Evolutionary conservation across 2,797 vertebrate genomes (phyloP).

Genomic region (Choloepus didactylus): DNA sequence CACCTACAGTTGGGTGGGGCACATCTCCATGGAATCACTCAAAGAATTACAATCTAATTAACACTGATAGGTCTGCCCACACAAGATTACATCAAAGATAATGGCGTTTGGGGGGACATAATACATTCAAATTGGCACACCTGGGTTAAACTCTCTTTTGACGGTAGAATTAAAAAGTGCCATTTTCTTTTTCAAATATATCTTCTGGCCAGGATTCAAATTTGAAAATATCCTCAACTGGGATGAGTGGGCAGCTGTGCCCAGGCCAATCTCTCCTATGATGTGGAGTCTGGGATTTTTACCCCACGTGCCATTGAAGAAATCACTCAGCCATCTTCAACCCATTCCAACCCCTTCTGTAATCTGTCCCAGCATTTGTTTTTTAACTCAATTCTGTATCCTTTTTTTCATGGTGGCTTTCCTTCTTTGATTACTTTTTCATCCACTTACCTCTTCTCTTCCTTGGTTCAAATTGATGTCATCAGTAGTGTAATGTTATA

Average conservation of each 20-base stretch:
- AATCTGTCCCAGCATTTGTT: background rate
- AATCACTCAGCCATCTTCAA: fast-evolving
- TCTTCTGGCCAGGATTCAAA: background rate
- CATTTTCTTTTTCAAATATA: constrained; percentile 8
- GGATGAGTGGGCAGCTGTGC: background rate
- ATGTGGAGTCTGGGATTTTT: background rate
- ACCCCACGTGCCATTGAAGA: background rate
- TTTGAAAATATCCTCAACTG: background rate
- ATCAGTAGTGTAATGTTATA: background rate
- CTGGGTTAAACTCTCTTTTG: background rate
- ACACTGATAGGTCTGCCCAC: too few species aligned
- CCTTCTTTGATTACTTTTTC: constrained; percentile 11
- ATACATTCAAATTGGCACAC: too few species aligned
- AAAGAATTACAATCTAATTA: too few species aligned
- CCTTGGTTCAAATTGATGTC: background rate
- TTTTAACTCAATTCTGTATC: background rate
- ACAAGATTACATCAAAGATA: too few species aligned
- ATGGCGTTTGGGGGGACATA: too few species aligned
- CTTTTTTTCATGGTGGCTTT: background rate
- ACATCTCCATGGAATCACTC: too few species aligned
- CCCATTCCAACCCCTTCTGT: background rate
- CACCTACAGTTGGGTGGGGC: too few species aligned
- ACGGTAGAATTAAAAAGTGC: background rate
- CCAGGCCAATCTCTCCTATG: background rate
- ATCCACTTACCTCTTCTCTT: background rate